Conservation (phyloP, 2,888 invertebrate genomes). For the Sphaerophoria rueppellii region DNA sequence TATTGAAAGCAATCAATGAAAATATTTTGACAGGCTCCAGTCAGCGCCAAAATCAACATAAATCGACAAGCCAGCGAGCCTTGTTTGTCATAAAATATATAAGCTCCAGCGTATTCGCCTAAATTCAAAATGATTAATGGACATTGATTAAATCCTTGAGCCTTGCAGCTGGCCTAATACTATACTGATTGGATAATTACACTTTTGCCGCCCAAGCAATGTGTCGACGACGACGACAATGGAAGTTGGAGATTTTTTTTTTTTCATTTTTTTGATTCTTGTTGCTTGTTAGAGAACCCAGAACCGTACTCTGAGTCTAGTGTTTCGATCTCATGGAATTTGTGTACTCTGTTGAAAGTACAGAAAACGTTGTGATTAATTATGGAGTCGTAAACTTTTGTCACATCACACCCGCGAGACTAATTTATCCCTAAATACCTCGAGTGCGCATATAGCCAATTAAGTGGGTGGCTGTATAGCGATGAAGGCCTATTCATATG, state of each 20-base stretch:
- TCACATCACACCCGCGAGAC: conserved; percentile 44
- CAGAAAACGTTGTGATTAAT: conserved; percentile 49
- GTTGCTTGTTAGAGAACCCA: conserved; percentile 4
- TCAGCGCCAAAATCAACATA: background rate
- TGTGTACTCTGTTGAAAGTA: background rate
- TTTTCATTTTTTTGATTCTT: conserved; percentile 24
- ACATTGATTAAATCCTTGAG: conserved; percentile 50
- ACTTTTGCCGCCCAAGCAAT: conserved; percentile 37
- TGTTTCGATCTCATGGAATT: no score
- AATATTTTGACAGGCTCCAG: conserved; percentile 27
- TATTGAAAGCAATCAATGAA: conserved; percentile 29
- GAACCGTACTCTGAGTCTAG: no score
- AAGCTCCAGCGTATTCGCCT: background rate
- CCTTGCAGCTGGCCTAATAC: conserved; percentile 38
- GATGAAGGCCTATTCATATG: no score
- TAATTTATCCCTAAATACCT: conserved; percentile 52
- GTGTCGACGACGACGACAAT: conserved; percentile 16
- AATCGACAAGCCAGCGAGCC: background rate
- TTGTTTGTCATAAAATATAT: conserved; percentile 56
- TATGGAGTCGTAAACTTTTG: conserved; percentile 53
- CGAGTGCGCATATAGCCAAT: conserved; percentile 42
- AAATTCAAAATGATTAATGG: conserved; percentile 59
- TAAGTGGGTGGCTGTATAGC: conserved; percentile 25
- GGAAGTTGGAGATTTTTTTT: conserved; percentile 31
- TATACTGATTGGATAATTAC: conserved; percentile 61